Evolutionary conservation across 2,888 invertebrate species (phyloP).

Genomic region (Nineta flava): DNA sequence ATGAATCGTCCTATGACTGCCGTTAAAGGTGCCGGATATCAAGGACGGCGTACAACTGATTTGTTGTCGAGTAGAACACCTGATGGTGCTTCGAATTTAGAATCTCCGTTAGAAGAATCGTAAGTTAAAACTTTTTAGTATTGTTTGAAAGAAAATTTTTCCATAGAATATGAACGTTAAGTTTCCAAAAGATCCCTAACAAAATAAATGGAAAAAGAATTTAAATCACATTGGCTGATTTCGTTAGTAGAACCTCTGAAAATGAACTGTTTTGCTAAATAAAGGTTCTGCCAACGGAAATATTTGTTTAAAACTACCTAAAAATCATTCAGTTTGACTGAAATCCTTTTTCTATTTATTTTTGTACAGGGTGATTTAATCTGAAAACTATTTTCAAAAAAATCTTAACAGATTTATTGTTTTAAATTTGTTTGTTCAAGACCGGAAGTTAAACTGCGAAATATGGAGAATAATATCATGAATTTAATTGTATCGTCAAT

Average conservation of each 20-base stretch:
- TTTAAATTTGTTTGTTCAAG: slow-evolving; percentile 30
- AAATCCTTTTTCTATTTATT: too few relatives aligned
- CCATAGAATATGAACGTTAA: neutral
- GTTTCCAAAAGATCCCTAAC: neutral
- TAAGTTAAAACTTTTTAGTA: slow-evolving; percentile 24
- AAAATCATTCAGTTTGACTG: too few relatives aligned
- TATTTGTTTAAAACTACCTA: too few relatives aligned
- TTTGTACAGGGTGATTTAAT: too few relatives aligned
- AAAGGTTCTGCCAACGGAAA: too few relatives aligned
- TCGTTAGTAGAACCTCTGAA: too few relatives aligned
- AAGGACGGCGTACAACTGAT: slow-evolving; percentile 49
- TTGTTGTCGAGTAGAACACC: slow-evolving; percentile 52
- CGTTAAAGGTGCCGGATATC: slow-evolving; percentile 87
- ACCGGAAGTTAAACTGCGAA: slow-evolving; percentile 81
- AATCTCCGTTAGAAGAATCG: slow-evolving; percentile 65
- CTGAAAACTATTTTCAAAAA: too few relatives aligned
- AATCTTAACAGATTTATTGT: too few relatives aligned
- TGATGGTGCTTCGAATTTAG: slow-evolving; percentile 41
- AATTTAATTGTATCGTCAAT: slow-evolving; percentile 83
- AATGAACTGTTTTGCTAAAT: too few relatives aligned
- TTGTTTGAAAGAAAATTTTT: neutral
- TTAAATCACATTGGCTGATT: too few relatives aligned
- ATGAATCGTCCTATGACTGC: slow-evolving; percentile 81
- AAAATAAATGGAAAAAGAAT: too few relatives aligned
- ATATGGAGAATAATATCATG: slow-evolving; percentile 78